phyloP scores from a whole-genome alignment of 2,113 vertebrate species.

The Sapayoa aenigma region DNA sequence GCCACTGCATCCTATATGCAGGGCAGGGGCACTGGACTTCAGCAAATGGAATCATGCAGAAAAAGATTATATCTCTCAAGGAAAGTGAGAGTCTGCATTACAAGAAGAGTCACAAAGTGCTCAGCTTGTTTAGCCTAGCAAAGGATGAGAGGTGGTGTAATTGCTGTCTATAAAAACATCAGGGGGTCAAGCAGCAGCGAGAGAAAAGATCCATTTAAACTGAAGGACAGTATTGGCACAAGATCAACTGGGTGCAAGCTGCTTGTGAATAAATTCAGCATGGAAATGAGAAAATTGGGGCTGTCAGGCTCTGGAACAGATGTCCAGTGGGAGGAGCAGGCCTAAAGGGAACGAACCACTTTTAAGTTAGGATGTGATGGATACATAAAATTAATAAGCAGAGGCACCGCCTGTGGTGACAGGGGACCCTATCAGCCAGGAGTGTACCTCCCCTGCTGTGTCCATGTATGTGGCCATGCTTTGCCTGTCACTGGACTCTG shows the following conservation, averaged over 20 bases:
- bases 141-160: neutral
- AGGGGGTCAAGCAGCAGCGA: neutral
- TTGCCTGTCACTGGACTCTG: neutral
- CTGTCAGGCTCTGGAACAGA: neutral
- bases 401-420: neutral
- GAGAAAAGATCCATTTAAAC: neutral
- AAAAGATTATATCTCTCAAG: neutral
- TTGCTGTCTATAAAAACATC: neutral
- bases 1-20: neutral
- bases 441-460: neutral
- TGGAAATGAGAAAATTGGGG: neutral
- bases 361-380: neutral
- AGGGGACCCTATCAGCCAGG: neutral
- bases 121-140: neutral
- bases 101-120: neutral
- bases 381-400: neutral
- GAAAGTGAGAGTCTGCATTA: neutral
- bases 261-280: neutral
- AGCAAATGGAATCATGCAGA: neutral
- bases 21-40: neutral
- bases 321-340: neutral
- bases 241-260: neutral
- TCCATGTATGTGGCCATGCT: neutral
- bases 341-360: neutral
- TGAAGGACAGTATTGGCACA: neutral